phyloP scores from a whole-genome alignment of 1,140 invertebrate genomes.

The Eriosoma lanigerum region DNA sequence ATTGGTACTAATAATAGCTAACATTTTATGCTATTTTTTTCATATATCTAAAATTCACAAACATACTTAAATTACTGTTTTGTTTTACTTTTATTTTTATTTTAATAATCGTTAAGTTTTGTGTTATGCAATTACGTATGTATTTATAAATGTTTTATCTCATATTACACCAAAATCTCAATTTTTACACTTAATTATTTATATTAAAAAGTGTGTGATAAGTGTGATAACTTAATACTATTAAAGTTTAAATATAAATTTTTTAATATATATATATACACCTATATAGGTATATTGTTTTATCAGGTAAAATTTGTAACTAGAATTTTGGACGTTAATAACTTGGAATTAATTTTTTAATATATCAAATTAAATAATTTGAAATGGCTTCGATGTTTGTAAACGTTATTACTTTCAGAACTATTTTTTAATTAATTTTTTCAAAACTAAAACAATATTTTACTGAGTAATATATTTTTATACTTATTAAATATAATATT shows the following conservation, averaged over 20 bases:
- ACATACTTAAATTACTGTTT: background rate
- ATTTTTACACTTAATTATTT: background rate
- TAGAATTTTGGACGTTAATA: constrained; percentile 33
- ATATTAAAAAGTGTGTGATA: background rate
- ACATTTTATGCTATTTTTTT: background rate
- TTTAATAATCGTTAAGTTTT: background rate
- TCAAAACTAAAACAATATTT: too few relatives aligned
- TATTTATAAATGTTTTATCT: background rate
- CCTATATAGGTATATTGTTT: background rate
- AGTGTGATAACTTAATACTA: constrained; percentile 3
- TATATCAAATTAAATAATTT: constrained; percentile 5
- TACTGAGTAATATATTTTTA: too few relatives aligned
- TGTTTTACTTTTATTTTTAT: background rate
- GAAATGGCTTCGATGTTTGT: background rate
- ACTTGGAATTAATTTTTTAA: background rate
- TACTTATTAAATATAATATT: too few relatives aligned
- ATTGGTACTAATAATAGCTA: constrained; percentile 18
- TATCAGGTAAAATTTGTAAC: constrained; percentile 13
- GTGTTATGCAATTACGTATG: background rate
- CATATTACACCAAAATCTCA: background rate
- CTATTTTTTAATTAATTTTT: too few relatives aligned
- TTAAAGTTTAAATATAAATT: background rate
- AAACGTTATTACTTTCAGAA: too few relatives aligned
- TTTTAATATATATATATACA: background rate
- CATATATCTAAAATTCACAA: background rate